A percentile compares a stretch with the other conserved stretches of the same genome.
Conservation (phyloP, 2,113 vertebrate genomes). For the Desmodus rotundus region DNA sequence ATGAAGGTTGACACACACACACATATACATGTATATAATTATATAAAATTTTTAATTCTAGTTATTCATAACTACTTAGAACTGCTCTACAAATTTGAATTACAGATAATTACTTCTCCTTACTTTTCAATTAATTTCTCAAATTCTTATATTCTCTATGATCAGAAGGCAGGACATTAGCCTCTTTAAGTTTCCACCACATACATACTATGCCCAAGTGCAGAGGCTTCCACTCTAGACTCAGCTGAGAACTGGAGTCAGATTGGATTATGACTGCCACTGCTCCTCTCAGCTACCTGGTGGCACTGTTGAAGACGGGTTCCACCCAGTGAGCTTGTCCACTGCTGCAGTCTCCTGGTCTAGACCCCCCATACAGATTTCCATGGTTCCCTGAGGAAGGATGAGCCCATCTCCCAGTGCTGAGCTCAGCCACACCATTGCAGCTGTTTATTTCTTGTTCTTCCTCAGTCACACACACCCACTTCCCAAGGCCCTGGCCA, state of each 20-base stretch:
- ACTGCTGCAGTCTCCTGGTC: not conserved
- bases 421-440: not conserved
- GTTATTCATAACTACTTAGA: not conserved
- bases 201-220: rapidly evolving
- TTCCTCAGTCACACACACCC: not conserved
- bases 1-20: not conserved
- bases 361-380: not conserved
- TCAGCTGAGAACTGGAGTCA: not conserved
- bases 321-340: not conserved
- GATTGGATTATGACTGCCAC: not conserved
- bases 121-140: not conserved
- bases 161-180: not conserved
- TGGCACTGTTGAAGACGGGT: slow-evolving; percentile 1
- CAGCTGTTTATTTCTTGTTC: not conserved
- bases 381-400: not conserved
- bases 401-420: not conserved
- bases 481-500: not conserved
- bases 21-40: not conserved
- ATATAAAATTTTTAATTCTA: not conserved
- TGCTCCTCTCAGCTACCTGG: slow-evolving; percentile 1
- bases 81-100: not conserved
- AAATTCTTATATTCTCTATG: not conserved
- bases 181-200: not conserved
- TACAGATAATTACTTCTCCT: not conserved
- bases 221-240: rapidly evolving